Base-by-base conservation (phyloP, 2,797 vertebrate species). In the Sebastolobus altivelis region DNA sequence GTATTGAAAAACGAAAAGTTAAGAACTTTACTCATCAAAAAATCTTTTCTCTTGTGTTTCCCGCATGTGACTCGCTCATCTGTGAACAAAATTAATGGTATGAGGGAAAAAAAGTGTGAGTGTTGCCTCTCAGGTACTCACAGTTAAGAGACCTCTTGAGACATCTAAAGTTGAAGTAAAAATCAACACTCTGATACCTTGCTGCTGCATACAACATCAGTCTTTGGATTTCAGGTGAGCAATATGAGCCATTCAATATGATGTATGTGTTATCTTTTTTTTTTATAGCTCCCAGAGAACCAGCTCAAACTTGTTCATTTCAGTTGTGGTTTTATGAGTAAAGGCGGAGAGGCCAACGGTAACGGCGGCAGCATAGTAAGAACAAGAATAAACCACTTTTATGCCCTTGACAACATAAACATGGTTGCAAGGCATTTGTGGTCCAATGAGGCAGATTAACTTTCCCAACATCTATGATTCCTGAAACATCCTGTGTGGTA, bases 121-220 rank as follows among this genome's bases (percentile, higher is more conserved):
- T 71, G 79, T 37, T 75, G 46, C 73, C 63, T 78, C 74, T 74
- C 38, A 77, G 60, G 25, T 25, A 25, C 25, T 25, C 25, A 25
- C 25, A 25, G 25, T 81, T 8, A 58, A 81, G 71, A 76, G 33
- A 54, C 67, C 84, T 84, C 85, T 16, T 1, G 86, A 89, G 89
- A 84, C 46, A 2, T 33, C 16, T 60, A 55, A 86, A 76, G 58
- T 18, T 37, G 29, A 77, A 82, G 35, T 56, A 60, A 75, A 68
- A 68, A 62, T 67, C 76, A 78, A 37, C 66, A 49, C 69, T 74
- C 37, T 38, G 35, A 8, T 33, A 6, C n/a, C 1, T 35, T 54
- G 65, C 27, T 22, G 22, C 31, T 33, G 74, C 22, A 35, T 18
- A 37, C 13, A 33, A 66, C 61, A 37, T 55, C 54, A 29, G 60